Evolutionary conservation across 2,888 invertebrate species (phyloP), one percentile per base, ranked within the genome.

Genomic region (Acanthosoma haemorrhoidale): DNA sequence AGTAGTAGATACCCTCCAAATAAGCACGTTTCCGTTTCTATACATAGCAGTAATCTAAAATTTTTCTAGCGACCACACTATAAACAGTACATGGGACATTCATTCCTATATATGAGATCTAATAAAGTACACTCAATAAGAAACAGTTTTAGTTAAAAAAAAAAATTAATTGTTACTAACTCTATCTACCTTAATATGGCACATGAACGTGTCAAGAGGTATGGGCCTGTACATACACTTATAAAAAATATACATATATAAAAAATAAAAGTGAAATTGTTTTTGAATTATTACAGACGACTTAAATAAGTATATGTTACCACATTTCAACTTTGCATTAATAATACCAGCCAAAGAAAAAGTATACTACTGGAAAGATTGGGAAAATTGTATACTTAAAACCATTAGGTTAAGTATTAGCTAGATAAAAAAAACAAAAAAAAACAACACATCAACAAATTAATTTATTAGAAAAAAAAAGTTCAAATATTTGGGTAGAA

Each of bases 1-100:
- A 70, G 51, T 51, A 51, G 51, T 64, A 64, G 69, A 70, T 72
- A 70, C 63, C 72, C 70, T 70, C 72, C 70, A 70, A 72, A 70
- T 64, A 68, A 68, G 51, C 59, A 70, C 15, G 9, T 64, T 64
- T 29, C 39, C 2, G 29, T 36, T 21, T 18, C 36, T 61, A 51
- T 11, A 51, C 25, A 29, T 16, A 51, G 51, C 51, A 11, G 51
- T 25, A 63, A 21, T 31, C 64, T 41, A 64, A 41, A n/a, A 21
- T n/a, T 8, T 63, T 25, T 36, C 64, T 64, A 64, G 13, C 8
- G 41, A 64, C 41, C 64, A 64, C 41, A 29, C 64, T 36, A 64
- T 31, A 15, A 2, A 38, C 13, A 34, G 6, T 25, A 25, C 32
- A 9, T 32, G 51, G 64, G 64, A 29, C 21, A 39, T 41, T 64